Base-by-base conservation (phyloP, 2,113 vertebrate genomes). In the Sorex fumeus region DNA sequence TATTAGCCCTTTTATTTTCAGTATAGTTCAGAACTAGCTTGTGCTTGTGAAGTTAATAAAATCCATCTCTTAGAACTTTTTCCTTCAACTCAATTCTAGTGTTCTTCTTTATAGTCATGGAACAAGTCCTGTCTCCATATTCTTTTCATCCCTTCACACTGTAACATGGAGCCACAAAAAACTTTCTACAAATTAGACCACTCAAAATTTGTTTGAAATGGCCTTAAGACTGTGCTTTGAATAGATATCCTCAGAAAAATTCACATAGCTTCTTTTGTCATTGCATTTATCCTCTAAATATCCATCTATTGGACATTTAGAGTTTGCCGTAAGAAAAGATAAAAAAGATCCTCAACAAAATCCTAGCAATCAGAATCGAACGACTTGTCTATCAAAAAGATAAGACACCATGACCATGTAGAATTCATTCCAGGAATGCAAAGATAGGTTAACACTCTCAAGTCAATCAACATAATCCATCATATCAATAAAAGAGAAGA, bases 1-100 rank as follows among this genome's bases (percentile, higher is more conserved):
- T 84, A 89, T 83, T 60, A 87, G 66, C 12, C 16, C 15, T 78
- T 88, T 90, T 6, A 36, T 69, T 93, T 90, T 81, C 30, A 88
- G 34, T n/a, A n/a, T 15, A 71, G 67, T 50, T 34, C 81, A 74
- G 27, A 81, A 10, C 43, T 62, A 82, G 11, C 47, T 70, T 70
- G 25, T 7, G 30, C 71, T 67, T 69, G 11, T 62, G 84, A 83
- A 86, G 18, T 57, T 81, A 36, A 57, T 62, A 13, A 78, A 64
- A 64, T 47, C n/a, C 28, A 0, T 72, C 30, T 67, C 53, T 60
- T 75, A 80, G 6, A 78, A 2, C 2, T 3, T 50, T 27, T 75
- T 28, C 77, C 11, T 60, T 72, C 45, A 50, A 10, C 34, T 47
- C n/a, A 8, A n/a, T 86, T 92, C 32, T n/a, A 84, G 32, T 11